Percentiles rank a stretch among this genome's conserved stretches.
Evolutionary conservation across 1,140 invertebrate species (phyloP).

Genomic region (Papilio polytes): DNA sequence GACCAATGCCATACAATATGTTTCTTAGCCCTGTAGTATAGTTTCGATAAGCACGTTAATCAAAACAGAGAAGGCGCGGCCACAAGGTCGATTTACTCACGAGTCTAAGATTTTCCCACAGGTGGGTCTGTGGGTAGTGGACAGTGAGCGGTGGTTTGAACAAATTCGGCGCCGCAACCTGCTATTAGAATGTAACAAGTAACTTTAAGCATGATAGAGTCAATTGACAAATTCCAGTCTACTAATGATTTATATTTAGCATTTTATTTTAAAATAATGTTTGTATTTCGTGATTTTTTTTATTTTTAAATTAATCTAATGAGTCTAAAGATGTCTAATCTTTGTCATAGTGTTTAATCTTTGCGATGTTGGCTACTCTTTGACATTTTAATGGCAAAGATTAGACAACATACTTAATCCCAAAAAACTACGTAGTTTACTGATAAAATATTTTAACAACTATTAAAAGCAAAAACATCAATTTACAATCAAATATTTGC

Average conservation of each 20-base stretch:
- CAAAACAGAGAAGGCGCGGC: conserved; percentile 18
- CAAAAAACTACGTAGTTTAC: background rate
- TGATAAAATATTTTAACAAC: background rate
- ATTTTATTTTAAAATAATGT: background rate
- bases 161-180: conserved; percentile 15
- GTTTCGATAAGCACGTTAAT: conserved; percentile 15
- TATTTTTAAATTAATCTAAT: too few species aligned
- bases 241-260: background rate
- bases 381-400: too few species aligned
- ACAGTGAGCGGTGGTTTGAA: conserved; percentile 15
- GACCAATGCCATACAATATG: background rate
- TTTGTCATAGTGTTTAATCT: too few species aligned
- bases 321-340: too few species aligned
- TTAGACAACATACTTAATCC: too few species aligned
- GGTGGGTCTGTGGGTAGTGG: conserved; percentile 16
- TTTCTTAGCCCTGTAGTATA: background rate
- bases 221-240: background rate
- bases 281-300: background rate
- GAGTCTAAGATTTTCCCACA: conserved; percentile 21
- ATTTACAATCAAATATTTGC: background rate
- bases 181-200: conserved; percentile 20
- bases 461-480: background rate
- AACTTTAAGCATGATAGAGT: background rate
- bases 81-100: conserved; percentile 9
- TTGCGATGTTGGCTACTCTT: too few species aligned